phyloP scores from a whole-genome alignment of 37 sponge, comb jelly and placozoan genomes.

The Chondrilla cf. caribensis region DNA sequence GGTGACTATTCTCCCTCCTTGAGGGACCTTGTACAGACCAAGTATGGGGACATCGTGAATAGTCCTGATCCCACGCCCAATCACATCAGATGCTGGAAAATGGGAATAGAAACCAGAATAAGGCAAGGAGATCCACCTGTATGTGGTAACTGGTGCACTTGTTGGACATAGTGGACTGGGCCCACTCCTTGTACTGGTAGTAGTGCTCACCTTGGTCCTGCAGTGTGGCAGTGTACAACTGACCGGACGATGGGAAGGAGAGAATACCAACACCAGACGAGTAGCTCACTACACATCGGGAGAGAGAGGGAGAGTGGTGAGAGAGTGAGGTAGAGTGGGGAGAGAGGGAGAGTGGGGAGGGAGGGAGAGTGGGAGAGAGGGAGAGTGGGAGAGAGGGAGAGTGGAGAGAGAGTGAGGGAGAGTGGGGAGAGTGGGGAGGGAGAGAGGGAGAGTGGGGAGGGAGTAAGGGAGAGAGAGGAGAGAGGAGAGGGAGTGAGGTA shows the following conservation, averaged over 20 bases:
- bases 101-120: neutral
- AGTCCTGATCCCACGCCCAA: constrained; percentile 23
- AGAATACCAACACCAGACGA: constrained; percentile 82
- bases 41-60: constrained; percentile 71
- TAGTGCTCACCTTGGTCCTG: constrained; percentile 44
- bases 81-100: constrained; percentile 70
- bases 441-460: neutral
- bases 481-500: neutral
- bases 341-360: neutral
- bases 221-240: constrained; percentile 62
- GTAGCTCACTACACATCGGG: constrained; percentile 24
- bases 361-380: neutral
- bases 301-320: neutral
- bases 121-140: neutral
- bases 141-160: no score
- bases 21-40: constrained; percentile 76
- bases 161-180: no score
- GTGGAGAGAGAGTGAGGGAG: neutral
- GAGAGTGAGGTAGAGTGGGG: neutral
- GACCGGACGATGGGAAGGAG: constrained; percentile 59
- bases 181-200: no score
- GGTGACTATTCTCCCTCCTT: constrained; percentile 72
- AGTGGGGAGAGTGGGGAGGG: neutral
- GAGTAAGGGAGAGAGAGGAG: neutral
- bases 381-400: neutral